Evolutionary conservation across 2,888 invertebrate genomes (phyloP).

Genomic region (Leptopilina drosophilae): DNA sequence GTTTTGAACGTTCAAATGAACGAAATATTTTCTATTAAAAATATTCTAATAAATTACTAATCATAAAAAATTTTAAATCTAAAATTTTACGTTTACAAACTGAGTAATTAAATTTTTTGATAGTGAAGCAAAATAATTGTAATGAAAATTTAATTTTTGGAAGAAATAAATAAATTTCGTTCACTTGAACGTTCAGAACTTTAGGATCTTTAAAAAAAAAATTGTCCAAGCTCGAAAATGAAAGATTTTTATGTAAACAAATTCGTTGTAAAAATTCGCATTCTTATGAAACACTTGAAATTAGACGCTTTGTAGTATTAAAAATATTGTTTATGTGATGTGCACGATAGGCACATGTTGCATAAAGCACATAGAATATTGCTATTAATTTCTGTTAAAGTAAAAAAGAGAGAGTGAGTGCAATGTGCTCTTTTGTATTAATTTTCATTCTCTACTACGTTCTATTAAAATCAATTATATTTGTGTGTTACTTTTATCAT

Average conservation of each 20-base stretch:
- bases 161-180: too few relatives aligned
- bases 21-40: too few relatives aligned
- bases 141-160: too few relatives aligned
- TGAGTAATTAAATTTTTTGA: too few relatives aligned
- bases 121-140: too few relatives aligned
- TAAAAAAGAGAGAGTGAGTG: slow-evolving; percentile 21
- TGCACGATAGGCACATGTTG: slow-evolving; percentile 32
- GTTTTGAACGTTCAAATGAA: too few relatives aligned
- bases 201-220: too few relatives aligned
- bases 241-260: slow-evolving; percentile 3
- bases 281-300: slow-evolving; percentile 1
- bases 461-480: background rate
- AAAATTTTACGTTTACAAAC: too few relatives aligned
- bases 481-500: background rate
- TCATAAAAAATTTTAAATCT: too few relatives aligned
- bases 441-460: background rate
- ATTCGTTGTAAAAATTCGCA: background rate
- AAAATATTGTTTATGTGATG: slow-evolving; percentile 21
- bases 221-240: background rate
- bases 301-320: slow-evolving; percentile 6
- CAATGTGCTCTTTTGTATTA: slow-evolving; percentile 2
- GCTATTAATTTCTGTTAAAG: slow-evolving; percentile 12
- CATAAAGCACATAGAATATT: background rate
- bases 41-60: too few relatives aligned
- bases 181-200: too few relatives aligned